A percentile compares a stretch with the other conserved stretches of the same genome.
Evolutionary conservation across 2,113 vertebrate species (phyloP).

Genomic region (Jacana jacana): DNA sequence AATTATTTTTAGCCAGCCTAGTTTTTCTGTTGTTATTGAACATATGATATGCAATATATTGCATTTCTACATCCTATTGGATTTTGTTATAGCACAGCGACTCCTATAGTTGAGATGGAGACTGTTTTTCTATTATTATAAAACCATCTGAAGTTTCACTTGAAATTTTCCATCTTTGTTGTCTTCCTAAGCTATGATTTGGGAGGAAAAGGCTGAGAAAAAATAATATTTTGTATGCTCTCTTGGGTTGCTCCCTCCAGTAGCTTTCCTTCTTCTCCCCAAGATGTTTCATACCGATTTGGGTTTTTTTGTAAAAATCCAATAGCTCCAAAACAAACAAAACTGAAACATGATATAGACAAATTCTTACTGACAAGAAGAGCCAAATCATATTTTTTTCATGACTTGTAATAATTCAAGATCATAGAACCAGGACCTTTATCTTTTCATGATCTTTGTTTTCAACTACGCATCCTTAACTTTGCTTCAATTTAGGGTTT

Average conservation of each 20-base stretch:
- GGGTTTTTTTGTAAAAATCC: not conserved
- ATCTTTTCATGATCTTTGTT: constrained; percentile 42
- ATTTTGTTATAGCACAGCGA: constrained; percentile 35
- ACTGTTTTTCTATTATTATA: not conserved
- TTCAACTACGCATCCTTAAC: constrained; percentile 29
- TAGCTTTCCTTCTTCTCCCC: not conserved
- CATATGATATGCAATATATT: constrained; percentile 52
- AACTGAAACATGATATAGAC: not conserved
- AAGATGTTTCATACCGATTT: not conserved
- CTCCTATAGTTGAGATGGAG: constrained; percentile 16
- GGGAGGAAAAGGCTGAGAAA: not conserved
- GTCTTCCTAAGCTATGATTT: not conserved
- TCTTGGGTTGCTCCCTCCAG: not conserved
- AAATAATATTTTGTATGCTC: not conserved
- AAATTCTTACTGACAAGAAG: not conserved
- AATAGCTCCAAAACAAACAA: not conserved
- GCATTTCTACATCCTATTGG: constrained; percentile 1
- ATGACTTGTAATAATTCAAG: constrained; percentile 1
- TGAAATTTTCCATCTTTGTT: not conserved
- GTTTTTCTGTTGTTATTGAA: constrained; percentile 63
- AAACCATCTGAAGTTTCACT: not conserved
- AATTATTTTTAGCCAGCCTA: constrained; percentile 69
- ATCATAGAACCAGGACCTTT: constrained; percentile 11
- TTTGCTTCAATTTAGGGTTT: constrained; percentile 35
- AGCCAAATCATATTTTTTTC: not conserved